Evolutionary conservation across 2,797 vertebrate species (phyloP).

Genomic region (Phrynocephalus vlangalii): DNA sequence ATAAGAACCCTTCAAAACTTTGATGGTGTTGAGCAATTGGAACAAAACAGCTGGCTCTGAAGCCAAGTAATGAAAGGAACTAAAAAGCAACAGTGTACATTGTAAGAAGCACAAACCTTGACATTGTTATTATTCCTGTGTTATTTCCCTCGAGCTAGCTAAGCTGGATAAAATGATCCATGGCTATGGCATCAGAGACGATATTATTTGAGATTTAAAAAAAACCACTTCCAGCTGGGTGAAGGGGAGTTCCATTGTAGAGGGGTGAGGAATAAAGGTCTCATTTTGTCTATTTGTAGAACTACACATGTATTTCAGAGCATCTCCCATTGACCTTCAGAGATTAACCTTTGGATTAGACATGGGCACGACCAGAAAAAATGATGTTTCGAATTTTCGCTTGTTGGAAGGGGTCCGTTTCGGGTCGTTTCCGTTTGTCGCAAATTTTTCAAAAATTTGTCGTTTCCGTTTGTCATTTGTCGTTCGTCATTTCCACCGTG

Average conservation of each 20-base stretch:
- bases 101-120: neutral
- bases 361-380: too few species aligned
- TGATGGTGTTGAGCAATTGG: slow-evolving; percentile 12
- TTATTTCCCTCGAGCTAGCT: slow-evolving; percentile 12
- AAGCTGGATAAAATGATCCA: neutral
- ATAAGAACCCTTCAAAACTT: neutral
- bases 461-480: too few species aligned
- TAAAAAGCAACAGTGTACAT: neutral
- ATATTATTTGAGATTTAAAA: neutral
- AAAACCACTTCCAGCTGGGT: too few species aligned
- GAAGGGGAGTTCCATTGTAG: neutral
- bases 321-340: neutral
- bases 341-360: neutral
- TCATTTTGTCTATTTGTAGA: neutral
- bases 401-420: too few species aligned
- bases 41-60: neutral
- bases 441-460: too few species aligned
- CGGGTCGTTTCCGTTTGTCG: too few species aligned
- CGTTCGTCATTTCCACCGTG: too few species aligned
- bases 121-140: slow-evolving; percentile 8
- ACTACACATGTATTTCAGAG: neutral
- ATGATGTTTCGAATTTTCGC: too few species aligned
- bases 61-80: slow-evolving; percentile 23
- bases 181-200: neutral
- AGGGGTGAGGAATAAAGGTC: neutral